Evolutionary conservation across 1,140 invertebrate species (phyloP).

Genomic region (Zaprionus inermis): DNA sequence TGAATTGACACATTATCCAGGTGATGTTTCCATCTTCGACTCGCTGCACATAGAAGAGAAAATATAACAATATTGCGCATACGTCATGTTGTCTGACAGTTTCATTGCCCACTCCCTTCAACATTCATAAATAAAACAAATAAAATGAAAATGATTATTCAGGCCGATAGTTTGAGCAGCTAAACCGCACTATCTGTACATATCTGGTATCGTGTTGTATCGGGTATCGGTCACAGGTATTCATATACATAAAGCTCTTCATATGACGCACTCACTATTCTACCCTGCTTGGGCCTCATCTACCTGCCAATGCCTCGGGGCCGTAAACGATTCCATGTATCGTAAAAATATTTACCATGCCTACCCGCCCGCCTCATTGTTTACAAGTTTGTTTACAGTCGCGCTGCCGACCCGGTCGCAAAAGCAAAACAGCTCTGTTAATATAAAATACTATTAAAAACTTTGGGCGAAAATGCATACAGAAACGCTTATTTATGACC

Average conservation of each 20-base stretch:
- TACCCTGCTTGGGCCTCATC: neutral
- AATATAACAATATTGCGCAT: conserved; percentile 49
- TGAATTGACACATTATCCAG: conserved; percentile 57
- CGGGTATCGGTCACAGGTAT: neutral
- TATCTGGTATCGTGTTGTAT: neutral
- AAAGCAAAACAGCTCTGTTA: conserved; percentile 23
- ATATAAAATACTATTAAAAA: conserved; percentile 67
- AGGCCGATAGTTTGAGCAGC: conserved; percentile 56
- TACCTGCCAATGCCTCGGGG: conserved; percentile 4
- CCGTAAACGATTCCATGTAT: conserved; percentile 57
- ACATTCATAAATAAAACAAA: conserved; percentile 35
- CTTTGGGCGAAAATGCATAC: conserved; percentile 55
- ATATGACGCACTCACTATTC: conserved; percentile 38
- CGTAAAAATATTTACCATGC: conserved; percentile 71
- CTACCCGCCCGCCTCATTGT: conserved; percentile 26
- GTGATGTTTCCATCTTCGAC: conserved; percentile 49
- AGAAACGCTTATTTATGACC: conserved; percentile 50
- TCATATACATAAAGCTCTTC: conserved; percentile 6
- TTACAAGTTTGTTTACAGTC: conserved; percentile 63
- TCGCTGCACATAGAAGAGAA: conserved; percentile 29
- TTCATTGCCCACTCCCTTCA: conserved; percentile 42
- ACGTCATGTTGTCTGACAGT: conserved; percentile 59
- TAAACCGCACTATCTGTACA: conserved; percentile 16
- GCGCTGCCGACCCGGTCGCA: conserved; percentile 5
- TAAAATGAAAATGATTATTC: neutral